Conservation (phyloP, 1,140 invertebrate species). For the Drosophila cardini region DNA sequence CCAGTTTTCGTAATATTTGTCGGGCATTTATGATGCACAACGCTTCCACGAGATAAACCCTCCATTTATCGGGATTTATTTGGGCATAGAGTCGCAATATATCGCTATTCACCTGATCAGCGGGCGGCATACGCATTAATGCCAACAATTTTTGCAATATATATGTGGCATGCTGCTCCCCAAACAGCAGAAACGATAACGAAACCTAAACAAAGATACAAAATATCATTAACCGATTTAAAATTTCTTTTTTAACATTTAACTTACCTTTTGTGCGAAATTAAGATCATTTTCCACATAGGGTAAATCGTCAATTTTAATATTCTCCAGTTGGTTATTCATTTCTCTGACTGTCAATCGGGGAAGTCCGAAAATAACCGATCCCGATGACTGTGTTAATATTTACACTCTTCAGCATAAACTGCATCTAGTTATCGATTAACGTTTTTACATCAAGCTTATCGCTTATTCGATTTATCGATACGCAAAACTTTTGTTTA, state of each 20-base stretch:
- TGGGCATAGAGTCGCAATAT: conserved; percentile 63
- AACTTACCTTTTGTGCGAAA: conserved; percentile 61
- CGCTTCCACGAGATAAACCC: conserved; percentile 61
- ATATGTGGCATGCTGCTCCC: conserved; percentile 58
- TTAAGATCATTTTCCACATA: conserved; percentile 70
- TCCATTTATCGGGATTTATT: conserved; percentile 57
- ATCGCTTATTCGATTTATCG: no score
- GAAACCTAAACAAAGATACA: conserved; percentile 49
- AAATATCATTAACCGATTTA: neutral
- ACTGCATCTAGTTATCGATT: no score
- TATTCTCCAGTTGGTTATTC: conserved; percentile 37
- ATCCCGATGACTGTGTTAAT: neutral
- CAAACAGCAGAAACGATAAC: conserved; percentile 66
- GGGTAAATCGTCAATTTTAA: conserved; percentile 65
- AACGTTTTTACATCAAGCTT: no score
- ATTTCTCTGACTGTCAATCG: conserved; percentile 22
- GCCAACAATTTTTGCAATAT: conserved; percentile 65
- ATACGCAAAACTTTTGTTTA: no score
- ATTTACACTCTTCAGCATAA: no score
- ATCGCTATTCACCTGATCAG: conserved; percentile 42
- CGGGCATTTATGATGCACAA: conserved; percentile 70
- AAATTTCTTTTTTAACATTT: neutral
- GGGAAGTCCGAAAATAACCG: conserved; percentile 42
- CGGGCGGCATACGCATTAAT: conserved; percentile 6
- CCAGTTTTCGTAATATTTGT: conserved; percentile 64